A percentile compares a stretch with the other conserved stretches of the same genome.
These are phyloP conservation scores for Sebastes oblongus DNA, from an alignment of 2,797 vertebrate genomes.

Conservation along the genomic window DNA sequence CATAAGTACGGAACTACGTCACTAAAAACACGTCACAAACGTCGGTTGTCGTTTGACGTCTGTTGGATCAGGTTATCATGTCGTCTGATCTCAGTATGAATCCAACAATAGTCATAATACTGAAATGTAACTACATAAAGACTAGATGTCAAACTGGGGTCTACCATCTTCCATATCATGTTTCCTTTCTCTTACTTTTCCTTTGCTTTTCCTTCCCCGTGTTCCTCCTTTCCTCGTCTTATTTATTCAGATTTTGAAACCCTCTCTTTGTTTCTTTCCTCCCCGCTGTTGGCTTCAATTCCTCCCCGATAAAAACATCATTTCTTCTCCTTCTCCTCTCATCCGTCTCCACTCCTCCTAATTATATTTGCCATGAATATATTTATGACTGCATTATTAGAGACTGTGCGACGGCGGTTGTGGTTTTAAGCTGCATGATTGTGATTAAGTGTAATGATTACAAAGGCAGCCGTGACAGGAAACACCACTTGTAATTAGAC, in stretches of 20 bases:
- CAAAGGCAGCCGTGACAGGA: slow-evolving; percentile 21
- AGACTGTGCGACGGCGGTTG: neutral
- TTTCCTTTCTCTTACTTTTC: too few species aligned
- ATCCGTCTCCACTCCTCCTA: slow-evolving; percentile 35
- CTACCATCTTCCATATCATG: too few species aligned
- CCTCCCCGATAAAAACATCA: neutral
- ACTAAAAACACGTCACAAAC: too few species aligned
- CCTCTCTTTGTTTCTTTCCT: neutral
- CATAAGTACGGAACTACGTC: too few species aligned
- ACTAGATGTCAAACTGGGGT: neutral
- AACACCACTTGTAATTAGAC: slow-evolving; percentile 42
- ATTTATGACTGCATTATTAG: slow-evolving; percentile 44
- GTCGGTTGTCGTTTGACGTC: neutral
- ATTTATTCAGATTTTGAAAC: neutral
- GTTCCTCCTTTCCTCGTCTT: neutral
- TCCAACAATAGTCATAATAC: neutral
- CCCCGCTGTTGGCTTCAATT: neutral
- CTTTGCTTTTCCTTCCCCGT: too few species aligned
- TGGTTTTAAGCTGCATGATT: slow-evolving; percentile 33
- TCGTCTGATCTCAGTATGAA: neutral
- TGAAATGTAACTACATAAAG: too few species aligned
- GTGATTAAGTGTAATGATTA: slow-evolving; percentile 50
- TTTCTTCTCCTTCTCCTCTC: neutral
- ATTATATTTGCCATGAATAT: slow-evolving; percentile 63
- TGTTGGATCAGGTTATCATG: neutral